Conservation (phyloP, 2,113 vertebrate species). For the Rhinogobius similis region DNA sequence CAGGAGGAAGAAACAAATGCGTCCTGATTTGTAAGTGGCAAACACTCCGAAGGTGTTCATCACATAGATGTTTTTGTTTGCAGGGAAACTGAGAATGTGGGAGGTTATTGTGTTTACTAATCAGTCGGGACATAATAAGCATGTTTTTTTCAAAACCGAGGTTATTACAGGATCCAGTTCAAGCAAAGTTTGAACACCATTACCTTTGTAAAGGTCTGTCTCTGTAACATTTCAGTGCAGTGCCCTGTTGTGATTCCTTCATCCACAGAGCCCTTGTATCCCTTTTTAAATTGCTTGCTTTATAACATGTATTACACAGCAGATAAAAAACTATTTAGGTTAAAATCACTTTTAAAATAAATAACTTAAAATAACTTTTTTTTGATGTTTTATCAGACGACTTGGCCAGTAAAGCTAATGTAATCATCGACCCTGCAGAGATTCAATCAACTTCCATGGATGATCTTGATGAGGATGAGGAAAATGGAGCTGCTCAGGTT, state of each 20-base stretch:
- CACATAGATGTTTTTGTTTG: neutral
- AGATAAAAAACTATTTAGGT: neutral
- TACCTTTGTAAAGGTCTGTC: no score
- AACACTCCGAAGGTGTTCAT: neutral
- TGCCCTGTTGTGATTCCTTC: neutral
- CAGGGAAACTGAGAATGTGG: neutral
- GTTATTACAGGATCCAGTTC: no score
- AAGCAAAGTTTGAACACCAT: no score
- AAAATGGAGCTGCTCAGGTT: constrained; percentile 85
- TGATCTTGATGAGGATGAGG: constrained; percentile 94
- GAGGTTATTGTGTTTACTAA: neutral
- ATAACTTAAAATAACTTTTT: neutral
- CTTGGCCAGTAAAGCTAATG: constrained; percentile 91
- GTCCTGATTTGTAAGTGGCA: neutral
- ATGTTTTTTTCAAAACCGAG: neutral
- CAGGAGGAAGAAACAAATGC: neutral
- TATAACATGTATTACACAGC: neutral
- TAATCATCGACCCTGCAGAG: constrained; percentile 92
- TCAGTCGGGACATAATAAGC: neutral
- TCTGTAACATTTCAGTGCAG: neutral
- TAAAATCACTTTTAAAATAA: neutral
- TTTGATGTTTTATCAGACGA: constrained; percentile 80
- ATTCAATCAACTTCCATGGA: constrained; percentile 93
- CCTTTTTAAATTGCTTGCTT: no score
- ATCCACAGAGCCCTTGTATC: neutral